Percentiles rank a stretch among this genome's conserved stretches.
Conservation (phyloP, 2,113 vertebrate species). For the Nyctereutes procyonoides region DNA sequence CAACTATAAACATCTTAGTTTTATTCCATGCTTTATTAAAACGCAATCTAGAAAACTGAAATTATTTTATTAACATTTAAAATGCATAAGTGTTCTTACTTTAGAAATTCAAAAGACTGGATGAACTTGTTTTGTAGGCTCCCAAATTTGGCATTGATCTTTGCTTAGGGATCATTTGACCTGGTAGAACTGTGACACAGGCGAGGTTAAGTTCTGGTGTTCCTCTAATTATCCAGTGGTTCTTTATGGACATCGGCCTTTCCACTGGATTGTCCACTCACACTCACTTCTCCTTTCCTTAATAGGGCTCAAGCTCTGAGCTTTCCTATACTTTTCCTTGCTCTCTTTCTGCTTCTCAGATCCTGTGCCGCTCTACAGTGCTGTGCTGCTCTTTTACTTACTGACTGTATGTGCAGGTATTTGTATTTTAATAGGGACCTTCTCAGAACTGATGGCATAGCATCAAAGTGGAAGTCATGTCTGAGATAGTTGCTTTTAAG, state of each 20-base stretch:
- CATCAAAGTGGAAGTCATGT: background rate
- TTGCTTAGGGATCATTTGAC: background rate
- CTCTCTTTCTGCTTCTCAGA: background rate
- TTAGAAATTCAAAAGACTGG: background rate
- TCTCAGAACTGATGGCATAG: background rate
- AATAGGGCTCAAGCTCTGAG: background rate
- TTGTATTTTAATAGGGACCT: background rate
- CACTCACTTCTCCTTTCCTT: background rate
- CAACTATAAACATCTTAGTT: background rate
- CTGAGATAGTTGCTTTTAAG: background rate
- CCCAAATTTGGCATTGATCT: background rate
- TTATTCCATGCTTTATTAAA: background rate
- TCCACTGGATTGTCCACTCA: rapidly evolving
- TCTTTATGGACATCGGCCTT: background rate
- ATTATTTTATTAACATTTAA: background rate
- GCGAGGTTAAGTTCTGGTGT: background rate
- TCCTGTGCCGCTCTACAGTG: background rate
- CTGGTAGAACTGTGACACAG: background rate
- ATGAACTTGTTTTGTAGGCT: background rate
- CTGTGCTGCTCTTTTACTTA: too few species aligned
- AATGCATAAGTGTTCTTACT: background rate
- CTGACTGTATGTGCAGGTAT: background rate
- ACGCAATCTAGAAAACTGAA: background rate
- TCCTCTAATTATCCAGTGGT: background rate
- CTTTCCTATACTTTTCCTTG: background rate